A percentile compares a stretch with the other conserved stretches of the same genome.
These are phyloP conservation scores for zebrafish (Danio rerio) DNA, from an alignment of 2,113 vertebrate species.

Conservation along the genomic window DNA sequence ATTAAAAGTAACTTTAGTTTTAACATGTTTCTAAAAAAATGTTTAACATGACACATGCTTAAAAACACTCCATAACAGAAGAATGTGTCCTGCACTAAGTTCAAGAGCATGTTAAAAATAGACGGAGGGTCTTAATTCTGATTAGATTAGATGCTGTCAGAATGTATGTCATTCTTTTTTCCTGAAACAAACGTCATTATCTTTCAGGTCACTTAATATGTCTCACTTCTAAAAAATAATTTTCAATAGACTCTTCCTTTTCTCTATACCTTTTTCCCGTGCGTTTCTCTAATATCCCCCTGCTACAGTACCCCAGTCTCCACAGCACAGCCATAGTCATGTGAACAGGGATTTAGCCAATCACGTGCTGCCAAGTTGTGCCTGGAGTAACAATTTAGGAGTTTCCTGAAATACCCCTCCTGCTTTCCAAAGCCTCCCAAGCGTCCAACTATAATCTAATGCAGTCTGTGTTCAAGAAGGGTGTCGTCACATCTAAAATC, in stretches of 20 bases:
- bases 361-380: slow-evolving; percentile 68
- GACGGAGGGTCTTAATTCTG: background rate
- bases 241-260: background rate
- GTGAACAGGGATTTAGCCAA: slow-evolving; percentile 63
- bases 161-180: background rate
- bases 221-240: slow-evolving; percentile 12
- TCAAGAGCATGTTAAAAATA: background rate
- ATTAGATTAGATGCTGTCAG: background rate
- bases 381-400: slow-evolving; percentile 61
- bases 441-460: background rate
- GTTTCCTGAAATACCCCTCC: slow-evolving; percentile 38
- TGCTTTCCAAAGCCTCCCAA: slow-evolving; percentile 14
- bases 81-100: background rate
- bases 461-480: slow-evolving; percentile 1
- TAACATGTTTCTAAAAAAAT: background rate
- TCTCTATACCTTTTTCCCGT: background rate
- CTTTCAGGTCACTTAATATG: background rate
- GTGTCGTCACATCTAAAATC: slow-evolving; percentile 46
- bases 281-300: background rate
- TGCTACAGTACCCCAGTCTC: slow-evolving; percentile 34
- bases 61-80: background rate
- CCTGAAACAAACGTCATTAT: no score
- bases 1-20: background rate
- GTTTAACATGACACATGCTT: background rate
- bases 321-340: slow-evolving; percentile 58